phyloP scores from a whole-genome alignment of 2,113 vertebrate species.

The Puffinus mauretanicus region DNA sequence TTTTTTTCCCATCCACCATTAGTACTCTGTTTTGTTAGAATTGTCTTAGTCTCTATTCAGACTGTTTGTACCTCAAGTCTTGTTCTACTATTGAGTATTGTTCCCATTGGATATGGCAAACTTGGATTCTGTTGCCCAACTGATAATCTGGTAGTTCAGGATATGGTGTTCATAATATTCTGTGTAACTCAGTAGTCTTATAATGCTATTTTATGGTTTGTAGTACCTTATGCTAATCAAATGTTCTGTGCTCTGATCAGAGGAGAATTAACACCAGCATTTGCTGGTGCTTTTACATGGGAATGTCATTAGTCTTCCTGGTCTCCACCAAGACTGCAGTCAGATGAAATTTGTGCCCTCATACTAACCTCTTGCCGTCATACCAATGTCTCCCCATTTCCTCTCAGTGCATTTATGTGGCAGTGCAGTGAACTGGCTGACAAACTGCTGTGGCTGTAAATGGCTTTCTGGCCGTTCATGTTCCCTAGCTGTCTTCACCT shows the following conservation, averaged over 20 bases:
- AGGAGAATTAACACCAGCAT: neutral
- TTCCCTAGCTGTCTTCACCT: neutral
- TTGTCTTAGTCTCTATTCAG: neutral
- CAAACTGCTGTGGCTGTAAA: neutral
- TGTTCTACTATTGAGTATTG: neutral
- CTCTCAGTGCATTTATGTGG: neutral
- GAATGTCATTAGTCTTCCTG: neutral
- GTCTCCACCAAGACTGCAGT: neutral
- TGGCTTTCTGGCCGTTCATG: neutral
- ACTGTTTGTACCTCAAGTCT: neutral
- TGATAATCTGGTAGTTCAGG: neutral
- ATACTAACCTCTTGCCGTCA: neutral
- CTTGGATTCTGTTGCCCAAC: neutral
- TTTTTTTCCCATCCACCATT: neutral
- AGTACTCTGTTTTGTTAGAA: neutral
- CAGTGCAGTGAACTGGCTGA: neutral
- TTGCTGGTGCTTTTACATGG: neutral
- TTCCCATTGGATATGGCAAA: neutral
- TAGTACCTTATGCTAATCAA: neutral
- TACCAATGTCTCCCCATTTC: neutral
- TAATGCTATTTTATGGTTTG: neutral
- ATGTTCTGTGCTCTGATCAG: neutral
- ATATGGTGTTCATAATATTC: neutral
- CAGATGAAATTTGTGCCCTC: neutral
- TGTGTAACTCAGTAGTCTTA: neutral